Base-by-base conservation (phyloP, 2,113 vertebrate genomes). In the Sclerurus mexicanus region DNA sequence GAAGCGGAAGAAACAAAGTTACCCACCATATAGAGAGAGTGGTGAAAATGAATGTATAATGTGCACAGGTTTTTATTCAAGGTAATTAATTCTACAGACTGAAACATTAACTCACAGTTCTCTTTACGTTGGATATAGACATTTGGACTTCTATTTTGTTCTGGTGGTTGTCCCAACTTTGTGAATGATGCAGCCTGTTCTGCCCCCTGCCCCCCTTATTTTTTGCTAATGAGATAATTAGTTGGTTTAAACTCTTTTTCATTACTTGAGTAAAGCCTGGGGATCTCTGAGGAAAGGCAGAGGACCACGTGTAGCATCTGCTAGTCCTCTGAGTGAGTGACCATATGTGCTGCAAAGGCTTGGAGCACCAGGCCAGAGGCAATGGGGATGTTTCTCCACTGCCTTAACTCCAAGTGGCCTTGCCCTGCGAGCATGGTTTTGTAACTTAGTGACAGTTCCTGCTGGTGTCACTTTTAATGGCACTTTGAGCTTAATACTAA, bases 271-370 rank as follows among this genome's bases (percentile, higher is more conserved):
- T 78, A 3, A 73, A 96, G 87, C 85, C 74, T 40, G 84, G 91
- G 59, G 79, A 28, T 96, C 84, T 97, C 96, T 66, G 89, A 97
- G 96, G 93, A 97, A 69, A 82, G 96, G 88, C 85, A 35, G 75
- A 94, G 87, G 86, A 64, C 11, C 74, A 52, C 35, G 39, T n/a
- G 83, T 66, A 94, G 85, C 91, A 89, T 91, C 90, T 97, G 94
- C 95, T 89, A 64, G 35, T 77, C 75, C 78, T n/a, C 63, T 95
- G 88, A 85, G 31, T 55, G 96, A 91, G 87, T 84, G 85, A 24
- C 94, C 92, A 33, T 78, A 73, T 60, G 94, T 80, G 82, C 94
- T 80, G 47, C 77, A 62, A 71, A 85, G 85, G 78, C 81, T 46
- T 3, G 42, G 28, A 87, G 52, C 69, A 42, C n/a, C 27, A 39